Base-by-base conservation (phyloP, 2,797 vertebrate genomes). In the Astyanax mexicanus region DNA sequence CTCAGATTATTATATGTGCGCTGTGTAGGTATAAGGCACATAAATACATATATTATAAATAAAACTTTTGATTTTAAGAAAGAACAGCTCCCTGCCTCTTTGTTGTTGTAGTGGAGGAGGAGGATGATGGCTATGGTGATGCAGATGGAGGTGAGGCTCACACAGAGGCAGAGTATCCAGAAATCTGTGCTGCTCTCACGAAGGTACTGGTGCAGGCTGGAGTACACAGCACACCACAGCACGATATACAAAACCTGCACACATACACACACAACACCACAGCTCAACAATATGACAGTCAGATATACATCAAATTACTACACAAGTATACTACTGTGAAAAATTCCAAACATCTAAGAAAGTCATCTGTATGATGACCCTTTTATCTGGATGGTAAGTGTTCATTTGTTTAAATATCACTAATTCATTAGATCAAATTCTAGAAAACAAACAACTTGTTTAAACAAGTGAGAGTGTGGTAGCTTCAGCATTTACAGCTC, bases 141-240 rank as follows among this genome's bases (percentile, higher is more conserved):
- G 84, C 92, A n/a, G 61, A 94, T 83, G 72, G 93, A 74, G 47
- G 90, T 19, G 38, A 93, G 75, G 73, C 90, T 94, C 83, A 93
- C 88, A 0, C 83, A 90, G 17, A 94, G 88, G 65, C 91, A 92
- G 37, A 94, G 90, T 35, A 90, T 84, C 93, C 92, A 94, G 83
- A 91, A 85, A 64, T 92, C 80, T 0, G 38, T 81, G 66, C 88
- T 37, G 0, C 44, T 70, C 10, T 55, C n/a, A 1, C 73, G 25
- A 64, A 93, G 74, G 81, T 90, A 93, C 49, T 84, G 77, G 74
- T 93, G 93, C 67, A 94, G 83, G 17, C 89, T 92, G 64, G 93
- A 92, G 83, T 90, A 95, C 9, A 88, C 42, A 0, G 87, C 91
- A 11, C 91, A 94, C 93, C 93, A 95, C 55, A 93, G 21, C 54